Percentiles rank a stretch among this genome's conserved stretches.
phyloP scores from a whole-genome alignment of 2,888 invertebrate species.

The Thalpophila matura region DNA sequence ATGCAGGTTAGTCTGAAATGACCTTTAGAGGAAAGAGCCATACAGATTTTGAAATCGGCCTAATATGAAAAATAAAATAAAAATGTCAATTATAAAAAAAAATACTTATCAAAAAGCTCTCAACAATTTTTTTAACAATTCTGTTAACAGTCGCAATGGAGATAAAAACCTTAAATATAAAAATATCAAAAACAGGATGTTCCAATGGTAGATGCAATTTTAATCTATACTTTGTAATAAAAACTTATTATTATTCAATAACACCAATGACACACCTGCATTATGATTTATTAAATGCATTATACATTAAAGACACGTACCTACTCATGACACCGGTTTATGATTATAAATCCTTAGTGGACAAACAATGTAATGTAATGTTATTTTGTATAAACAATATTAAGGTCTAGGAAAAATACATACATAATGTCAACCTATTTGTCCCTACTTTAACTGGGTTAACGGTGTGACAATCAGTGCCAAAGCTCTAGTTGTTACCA shows the following conservation, averaged over 20 bases:
- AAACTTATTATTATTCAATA: neutral
- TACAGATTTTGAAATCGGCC: no score
- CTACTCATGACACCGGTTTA: neutral
- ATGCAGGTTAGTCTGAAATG: no score
- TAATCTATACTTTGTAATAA: no score
- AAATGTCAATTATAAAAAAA: no score
- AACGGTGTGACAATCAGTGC: slow-evolving; percentile 31
- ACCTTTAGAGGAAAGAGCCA: no score
- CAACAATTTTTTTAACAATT: no score
- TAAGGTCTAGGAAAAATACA: slow-evolving; percentile 31
- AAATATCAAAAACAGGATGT: no score
- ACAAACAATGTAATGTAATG: slow-evolving; percentile 18
- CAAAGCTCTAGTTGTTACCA: slow-evolving; percentile 28
- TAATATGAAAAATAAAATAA: no score
- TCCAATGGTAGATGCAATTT: no score
- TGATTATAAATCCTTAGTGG: slow-evolving; percentile 6
- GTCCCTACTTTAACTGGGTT: slow-evolving; percentile 28
- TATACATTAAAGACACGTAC: neutral
- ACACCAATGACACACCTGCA: neutral
- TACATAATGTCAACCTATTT: slow-evolving; percentile 23
- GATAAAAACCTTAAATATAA: no score
- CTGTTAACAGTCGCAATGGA: no score
- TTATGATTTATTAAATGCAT: neutral
- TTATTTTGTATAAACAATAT: slow-evolving; percentile 6
- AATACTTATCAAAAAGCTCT: no score